A percentile compares a stretch with the other conserved stretches of the same genome.
Conservation (phyloP, 1,140 invertebrate genomes). For the Philopotamus ludificatus region DNA sequence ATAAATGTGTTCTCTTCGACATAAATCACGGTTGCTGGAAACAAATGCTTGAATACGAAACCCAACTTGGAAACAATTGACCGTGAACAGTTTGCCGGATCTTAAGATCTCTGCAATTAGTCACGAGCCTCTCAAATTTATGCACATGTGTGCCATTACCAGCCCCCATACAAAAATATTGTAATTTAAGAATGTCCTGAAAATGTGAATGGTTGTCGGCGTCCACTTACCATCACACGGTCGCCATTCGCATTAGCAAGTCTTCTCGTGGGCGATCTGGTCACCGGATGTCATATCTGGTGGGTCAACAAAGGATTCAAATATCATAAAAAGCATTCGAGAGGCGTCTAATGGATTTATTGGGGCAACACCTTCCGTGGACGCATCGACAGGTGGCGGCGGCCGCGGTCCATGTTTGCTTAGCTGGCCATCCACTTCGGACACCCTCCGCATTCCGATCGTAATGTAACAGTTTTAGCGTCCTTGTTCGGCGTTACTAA, state of each 20-base stretch:
- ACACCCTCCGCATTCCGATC: not conserved
- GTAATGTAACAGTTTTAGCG: conserved; percentile 14
- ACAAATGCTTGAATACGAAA: no score
- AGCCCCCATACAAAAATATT: no score
- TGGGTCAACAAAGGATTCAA: conserved; percentile 30
- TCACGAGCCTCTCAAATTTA: no score
- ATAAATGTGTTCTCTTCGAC: no score
- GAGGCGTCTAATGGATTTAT: conserved; percentile 40
- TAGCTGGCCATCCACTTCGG: conserved; percentile 33
- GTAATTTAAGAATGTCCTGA: no score
- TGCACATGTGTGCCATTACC: no score
- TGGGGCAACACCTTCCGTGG: conserved; percentile 18
- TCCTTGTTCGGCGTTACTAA: not conserved
- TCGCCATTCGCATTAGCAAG: conserved; percentile 35
- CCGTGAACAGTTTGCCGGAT: no score
- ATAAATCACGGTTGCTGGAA: no score
- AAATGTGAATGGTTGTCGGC: no score
- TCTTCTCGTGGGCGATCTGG: conserved; percentile 24
- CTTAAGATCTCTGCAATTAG: no score
- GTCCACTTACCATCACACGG: conserved; percentile 3
- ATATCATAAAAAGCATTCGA: conserved; percentile 34
- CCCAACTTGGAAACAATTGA: no score
- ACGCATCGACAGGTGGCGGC: conserved; percentile 22
- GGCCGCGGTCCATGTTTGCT: conserved; percentile 33
- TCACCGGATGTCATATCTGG: conserved; percentile 37